These are phyloP conservation scores for Drosophila saltans DNA, from an alignment of 1,140 invertebrate species.

Conservation along the genomic window DNA sequence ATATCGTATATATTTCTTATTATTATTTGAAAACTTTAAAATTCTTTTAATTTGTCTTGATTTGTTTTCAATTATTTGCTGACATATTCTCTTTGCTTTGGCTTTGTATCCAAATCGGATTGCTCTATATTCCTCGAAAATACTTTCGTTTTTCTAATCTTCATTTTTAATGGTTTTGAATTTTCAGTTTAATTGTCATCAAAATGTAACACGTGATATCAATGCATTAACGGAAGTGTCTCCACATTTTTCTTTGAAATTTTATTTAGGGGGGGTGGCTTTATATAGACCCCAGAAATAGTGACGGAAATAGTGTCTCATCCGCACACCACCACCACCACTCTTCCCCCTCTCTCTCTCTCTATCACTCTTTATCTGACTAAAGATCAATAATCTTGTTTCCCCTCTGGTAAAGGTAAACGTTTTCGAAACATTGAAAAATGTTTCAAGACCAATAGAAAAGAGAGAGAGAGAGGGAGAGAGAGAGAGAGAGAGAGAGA, in stretches of 20 bases:
- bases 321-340: constrained; percentile 27
- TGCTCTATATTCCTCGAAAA: too few relatives aligned
- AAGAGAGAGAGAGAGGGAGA: neutral
- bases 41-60: too few relatives aligned
- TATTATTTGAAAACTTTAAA: too few relatives aligned
- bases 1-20: too few relatives aligned
- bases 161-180: neutral
- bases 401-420: constrained; percentile 32
- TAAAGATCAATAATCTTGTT: constrained; percentile 74
- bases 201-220: constrained; percentile 64
- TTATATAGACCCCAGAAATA: constrained; percentile 41
- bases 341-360: too few relatives aligned
- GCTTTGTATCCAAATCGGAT: too few relatives aligned
- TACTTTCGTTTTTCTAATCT: too few relatives aligned
- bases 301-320: constrained; percentile 47
- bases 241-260: constrained; percentile 29
- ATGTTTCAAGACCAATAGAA: constrained; percentile 53
- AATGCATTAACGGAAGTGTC: constrained; percentile 77
- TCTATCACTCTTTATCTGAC: constrained; percentile 33
- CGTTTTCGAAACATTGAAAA: constrained; percentile 52
- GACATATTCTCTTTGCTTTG: too few relatives aligned
- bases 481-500: neutral
- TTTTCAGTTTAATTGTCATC: constrained; percentile 59
- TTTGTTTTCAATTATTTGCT: too few relatives aligned
- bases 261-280: constrained; percentile 8